Base-by-base conservation (phyloP, 1,140 invertebrate species). In the Epicauta chinensis region DNA sequence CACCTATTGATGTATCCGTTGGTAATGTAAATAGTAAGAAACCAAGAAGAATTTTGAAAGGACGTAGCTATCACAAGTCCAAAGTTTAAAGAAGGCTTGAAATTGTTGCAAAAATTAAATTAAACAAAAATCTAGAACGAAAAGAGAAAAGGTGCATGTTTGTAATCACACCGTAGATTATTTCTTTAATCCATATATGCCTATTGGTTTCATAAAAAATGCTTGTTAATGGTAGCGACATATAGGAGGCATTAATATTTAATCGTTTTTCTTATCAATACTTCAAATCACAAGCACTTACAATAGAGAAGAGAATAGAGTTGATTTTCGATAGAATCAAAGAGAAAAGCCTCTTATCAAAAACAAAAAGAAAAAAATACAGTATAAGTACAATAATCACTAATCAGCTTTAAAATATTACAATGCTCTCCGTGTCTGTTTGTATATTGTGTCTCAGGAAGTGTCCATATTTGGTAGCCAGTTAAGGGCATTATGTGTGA, bases 401-500 rank as follows among this genome's bases (percentile, higher is more conserved):
- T 58, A 53, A 48, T 59, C 40, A 59, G 57, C 57, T 59, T 59
- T 56, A 56, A 59, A 23, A 23, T 59, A 45, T 59, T 39, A 56
- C 53, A 56, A n/a, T 49, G 45, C 45, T 47, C 45, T 47, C 45
- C 45, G 45, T 59, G 51, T 40, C 42, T 50, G 49, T 56, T 23
- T 55, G 53, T 59, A 56, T 59, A 56, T 59, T 56, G 52, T 59
- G 53, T 56, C 53, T 55, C 53, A 55, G 53, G 56, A 55, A 55
- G 54, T 53, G 53, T 59, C 48, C 48, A 44, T 52, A 59, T 55
- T 54, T 53, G 47, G 37, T 53, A 57, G 45, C 49, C 32, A 54
- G 45, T 44, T 49, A 39, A 51, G 42, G 42, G 49, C 38, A 51
- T 51, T 51, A 40, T 15, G 39, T 50, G 47, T 50, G 45, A 47